Evolutionary conservation across 2,888 invertebrate genomes (phyloP).

Genomic region (Siphonodentalium dalli): DNA sequence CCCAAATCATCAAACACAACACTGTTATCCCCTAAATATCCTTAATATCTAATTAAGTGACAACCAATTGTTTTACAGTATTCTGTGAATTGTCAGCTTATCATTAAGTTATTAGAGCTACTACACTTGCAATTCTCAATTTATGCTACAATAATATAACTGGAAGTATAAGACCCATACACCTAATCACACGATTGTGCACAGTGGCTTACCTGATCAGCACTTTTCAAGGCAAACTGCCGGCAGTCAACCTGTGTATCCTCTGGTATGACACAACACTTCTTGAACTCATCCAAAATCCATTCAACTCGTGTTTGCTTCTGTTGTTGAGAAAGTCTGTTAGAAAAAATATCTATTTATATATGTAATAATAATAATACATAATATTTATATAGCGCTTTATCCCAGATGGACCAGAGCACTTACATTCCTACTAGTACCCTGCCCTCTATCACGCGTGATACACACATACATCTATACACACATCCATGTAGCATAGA

Average conservation of each 20-base stretch:
- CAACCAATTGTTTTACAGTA: too few species aligned
- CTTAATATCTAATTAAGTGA: background rate
- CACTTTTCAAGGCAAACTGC: conserved; percentile 62
- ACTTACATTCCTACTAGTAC: too few species aligned
- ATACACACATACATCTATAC: too few species aligned
- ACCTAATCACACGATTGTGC: too few species aligned
- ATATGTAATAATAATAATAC: background rate
- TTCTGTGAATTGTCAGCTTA: too few species aligned
- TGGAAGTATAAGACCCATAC: too few species aligned
- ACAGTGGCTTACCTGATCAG: conserved; percentile 58
- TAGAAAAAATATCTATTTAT: background rate
- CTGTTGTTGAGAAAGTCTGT: conserved; percentile 59
- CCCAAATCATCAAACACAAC: too few species aligned
- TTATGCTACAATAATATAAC: too few species aligned
- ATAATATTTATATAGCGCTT: background rate
- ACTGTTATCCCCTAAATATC: background rate
- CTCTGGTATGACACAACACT: conserved; percentile 53
- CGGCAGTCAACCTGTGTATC: conserved; percentile 57
- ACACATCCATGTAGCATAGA: too few species aligned
- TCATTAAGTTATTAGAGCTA: background rate
- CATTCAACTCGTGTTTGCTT: conserved; percentile 61
- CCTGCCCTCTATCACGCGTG: too few species aligned
- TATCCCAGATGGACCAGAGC: too few species aligned
- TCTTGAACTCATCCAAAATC: conserved; percentile 60
- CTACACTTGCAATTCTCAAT: background rate